These are phyloP conservation scores for Ctenodactylus gundi DNA, from an alignment of 2,113 vertebrate species.

Conservation along the genomic window DNA sequence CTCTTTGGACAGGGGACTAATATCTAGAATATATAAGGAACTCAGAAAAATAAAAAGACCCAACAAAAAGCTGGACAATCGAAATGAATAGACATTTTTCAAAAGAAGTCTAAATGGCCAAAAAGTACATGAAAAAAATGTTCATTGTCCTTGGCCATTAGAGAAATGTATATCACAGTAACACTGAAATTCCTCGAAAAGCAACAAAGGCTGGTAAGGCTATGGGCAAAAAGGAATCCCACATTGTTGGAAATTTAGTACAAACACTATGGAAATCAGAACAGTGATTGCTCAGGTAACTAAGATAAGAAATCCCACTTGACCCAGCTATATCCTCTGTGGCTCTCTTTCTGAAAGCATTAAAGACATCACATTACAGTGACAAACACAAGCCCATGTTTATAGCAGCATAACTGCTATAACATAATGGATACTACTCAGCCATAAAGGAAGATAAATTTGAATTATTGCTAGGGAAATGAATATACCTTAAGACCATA, in stretches of 20 bases:
- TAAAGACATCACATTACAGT: background rate
- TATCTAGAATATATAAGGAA: background rate
- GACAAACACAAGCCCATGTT: background rate
- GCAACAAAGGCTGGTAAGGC: background rate
- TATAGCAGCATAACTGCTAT: background rate
- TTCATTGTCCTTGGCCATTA: background rate
- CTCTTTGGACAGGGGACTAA: background rate
- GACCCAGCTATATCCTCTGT: background rate
- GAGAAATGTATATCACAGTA: background rate
- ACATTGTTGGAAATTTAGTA: background rate
- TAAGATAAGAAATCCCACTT: background rate
- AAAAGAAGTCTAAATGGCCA: background rate
- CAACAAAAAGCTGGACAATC: background rate
- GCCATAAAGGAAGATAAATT: background rate
- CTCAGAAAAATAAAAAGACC: background rate
- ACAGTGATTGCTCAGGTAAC: background rate
- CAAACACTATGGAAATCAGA: background rate
- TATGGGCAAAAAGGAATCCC: background rate
- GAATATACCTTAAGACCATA: background rate
- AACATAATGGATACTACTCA: background rate
- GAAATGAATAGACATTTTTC: background rate
- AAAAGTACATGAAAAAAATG: background rate
- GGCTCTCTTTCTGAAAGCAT: background rate
- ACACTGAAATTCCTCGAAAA: background rate
- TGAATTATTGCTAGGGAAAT: background rate